Evolutionary conservation across 2,113 vertebrate genomes (phyloP).

Genomic region (Epinephelus cyanopodus): DNA sequence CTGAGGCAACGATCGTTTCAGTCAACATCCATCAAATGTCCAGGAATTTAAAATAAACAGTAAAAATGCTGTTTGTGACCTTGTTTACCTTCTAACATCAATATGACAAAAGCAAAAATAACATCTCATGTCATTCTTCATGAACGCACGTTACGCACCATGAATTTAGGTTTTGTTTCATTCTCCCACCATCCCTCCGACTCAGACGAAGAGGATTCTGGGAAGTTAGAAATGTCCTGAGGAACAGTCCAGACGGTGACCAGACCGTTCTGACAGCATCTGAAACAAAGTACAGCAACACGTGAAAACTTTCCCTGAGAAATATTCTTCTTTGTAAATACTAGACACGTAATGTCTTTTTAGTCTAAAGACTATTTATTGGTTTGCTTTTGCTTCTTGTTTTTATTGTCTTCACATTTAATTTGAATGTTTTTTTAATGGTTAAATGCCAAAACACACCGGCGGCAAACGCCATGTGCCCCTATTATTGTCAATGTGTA

Average conservation of each 20-base stretch:
- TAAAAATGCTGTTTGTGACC: background rate
- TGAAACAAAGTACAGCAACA: slow-evolving; percentile 70
- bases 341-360: too few species aligned
- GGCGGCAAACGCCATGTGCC: too few species aligned
- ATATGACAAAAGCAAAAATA: background rate
- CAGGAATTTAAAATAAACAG: background rate
- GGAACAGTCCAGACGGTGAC: slow-evolving; percentile 96
- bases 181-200: slow-evolving; percentile 92
- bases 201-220: slow-evolving; percentile 81
- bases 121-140: background rate
- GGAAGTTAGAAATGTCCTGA: slow-evolving; percentile 82
- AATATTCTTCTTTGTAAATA: background rate
- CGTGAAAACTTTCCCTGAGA: background rate
- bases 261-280: slow-evolving; percentile 96
- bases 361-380: too few species aligned
- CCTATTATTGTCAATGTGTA: too few species aligned
- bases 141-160: slow-evolving; percentile 47
- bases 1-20: background rate
- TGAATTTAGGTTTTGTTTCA: slow-evolving; percentile 78
- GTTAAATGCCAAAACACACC: too few species aligned
- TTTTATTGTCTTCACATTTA: too few species aligned
- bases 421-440: too few species aligned
- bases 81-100: background rate
- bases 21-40: background rate
- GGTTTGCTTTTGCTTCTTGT: too few species aligned